Percentiles rank a stretch among this genome's conserved stretches.
Evolutionary conservation across 2,113 vertebrate species (phyloP).

Genomic region (Onychorhynchus coronatus): DNA sequence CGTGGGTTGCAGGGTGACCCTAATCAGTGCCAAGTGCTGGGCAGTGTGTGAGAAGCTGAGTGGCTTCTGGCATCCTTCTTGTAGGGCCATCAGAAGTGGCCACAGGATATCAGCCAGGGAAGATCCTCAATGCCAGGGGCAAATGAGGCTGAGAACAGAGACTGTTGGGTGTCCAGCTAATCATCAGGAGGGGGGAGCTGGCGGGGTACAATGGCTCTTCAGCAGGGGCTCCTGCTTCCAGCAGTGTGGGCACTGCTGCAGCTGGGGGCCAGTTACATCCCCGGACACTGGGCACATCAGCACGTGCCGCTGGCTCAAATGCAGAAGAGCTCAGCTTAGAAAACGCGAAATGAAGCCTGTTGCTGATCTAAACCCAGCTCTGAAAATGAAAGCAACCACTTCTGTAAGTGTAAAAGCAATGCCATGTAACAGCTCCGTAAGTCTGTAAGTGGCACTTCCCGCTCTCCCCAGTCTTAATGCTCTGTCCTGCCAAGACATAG

Average conservation of each 20-base stretch:
- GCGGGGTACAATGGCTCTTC: not conserved
- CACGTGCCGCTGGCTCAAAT: not conserved
- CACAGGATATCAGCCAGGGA: not conserved
- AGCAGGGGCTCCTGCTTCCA: not conserved
- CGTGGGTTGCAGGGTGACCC: not conserved
- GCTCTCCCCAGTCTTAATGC: not conserved
- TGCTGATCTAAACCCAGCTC: not conserved
- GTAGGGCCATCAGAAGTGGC: not conserved
- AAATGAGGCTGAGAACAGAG: not conserved
- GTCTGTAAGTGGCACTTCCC: not conserved
- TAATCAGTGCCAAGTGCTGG: fast-evolving
- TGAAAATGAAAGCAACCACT: not conserved
- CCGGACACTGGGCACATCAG: fast-evolving
- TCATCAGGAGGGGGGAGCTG: not conserved
- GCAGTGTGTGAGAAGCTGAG: not conserved
- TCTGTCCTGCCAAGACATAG: not conserved
- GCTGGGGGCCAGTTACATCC: not conserved
- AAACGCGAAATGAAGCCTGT: not conserved
- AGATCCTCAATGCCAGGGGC: not conserved
- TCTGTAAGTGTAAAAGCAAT: not conserved
- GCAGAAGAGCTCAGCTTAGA: not conserved
- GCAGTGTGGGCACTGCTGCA: not conserved
- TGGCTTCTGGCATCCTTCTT: not conserved
- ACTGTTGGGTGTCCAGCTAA: not conserved
- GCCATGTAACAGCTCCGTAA: not conserved